A percentile compares a stretch with the other conserved stretches of the same genome.
Conservation (phyloP, 2,797 vertebrate species). For the Phalanger gymnotis region DNA sequence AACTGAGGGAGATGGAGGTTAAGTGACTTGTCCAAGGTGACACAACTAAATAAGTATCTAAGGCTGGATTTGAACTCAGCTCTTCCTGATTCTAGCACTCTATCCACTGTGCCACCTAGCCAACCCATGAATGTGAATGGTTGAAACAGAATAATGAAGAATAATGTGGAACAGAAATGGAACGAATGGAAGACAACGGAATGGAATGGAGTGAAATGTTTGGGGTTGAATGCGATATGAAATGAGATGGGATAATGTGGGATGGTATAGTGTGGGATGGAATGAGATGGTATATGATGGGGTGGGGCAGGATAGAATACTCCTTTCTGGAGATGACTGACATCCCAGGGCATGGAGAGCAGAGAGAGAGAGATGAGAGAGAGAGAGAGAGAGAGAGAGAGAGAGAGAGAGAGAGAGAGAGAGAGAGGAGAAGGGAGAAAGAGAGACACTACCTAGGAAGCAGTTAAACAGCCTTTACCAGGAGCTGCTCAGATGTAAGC, state of each 20-base stretch:
- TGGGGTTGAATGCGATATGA: not conserved
- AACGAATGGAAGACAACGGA: too few relatives aligned
- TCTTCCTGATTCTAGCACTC: not conserved
- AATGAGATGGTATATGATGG: not conserved
- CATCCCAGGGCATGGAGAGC: too few relatives aligned
- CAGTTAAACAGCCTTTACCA: not conserved
- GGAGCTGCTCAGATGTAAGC: constrained; percentile 6
- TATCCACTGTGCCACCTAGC: not conserved
- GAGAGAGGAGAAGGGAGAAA: too few relatives aligned
- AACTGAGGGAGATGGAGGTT: too few relatives aligned
- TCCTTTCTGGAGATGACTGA: not conserved
- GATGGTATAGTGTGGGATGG: not conserved
- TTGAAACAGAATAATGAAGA: not conserved
- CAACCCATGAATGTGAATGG: not conserved
- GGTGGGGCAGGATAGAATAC: not conserved
- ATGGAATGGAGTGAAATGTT: not conserved
- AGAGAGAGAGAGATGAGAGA: too few relatives aligned
- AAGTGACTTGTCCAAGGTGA: too few relatives aligned
- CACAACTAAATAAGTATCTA: too few relatives aligned
- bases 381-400: too few relatives aligned
- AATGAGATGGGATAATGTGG: not conserved
- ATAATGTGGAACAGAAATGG: not conserved
- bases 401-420: too few relatives aligned
- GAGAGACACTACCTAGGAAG: too few relatives aligned
- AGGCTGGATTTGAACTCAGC: too few relatives aligned